Evolutionary conservation across 1,140 invertebrate genomes (phyloP).

Genomic region (Notospermus geniculatus): DNA sequence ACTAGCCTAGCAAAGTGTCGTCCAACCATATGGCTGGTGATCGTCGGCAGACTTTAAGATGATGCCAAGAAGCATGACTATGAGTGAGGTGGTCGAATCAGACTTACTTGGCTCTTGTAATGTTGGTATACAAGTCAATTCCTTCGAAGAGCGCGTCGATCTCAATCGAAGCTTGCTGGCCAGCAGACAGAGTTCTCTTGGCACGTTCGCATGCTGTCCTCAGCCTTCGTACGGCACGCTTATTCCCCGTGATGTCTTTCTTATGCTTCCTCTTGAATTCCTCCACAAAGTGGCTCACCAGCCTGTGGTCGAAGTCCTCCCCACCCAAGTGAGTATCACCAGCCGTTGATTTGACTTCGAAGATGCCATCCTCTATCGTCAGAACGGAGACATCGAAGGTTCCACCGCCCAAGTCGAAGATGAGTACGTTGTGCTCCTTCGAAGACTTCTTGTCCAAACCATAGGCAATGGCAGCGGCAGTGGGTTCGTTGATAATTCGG

Average conservation of each 20-base stretch:
- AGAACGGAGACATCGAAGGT: slow-evolving; percentile 27
- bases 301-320: slow-evolving; percentile 29
- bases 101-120: slow-evolving; percentile 7
- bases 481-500: slow-evolving; percentile 59
- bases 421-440: slow-evolving; percentile 51
- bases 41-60: no score
- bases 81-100: no score
- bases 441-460: slow-evolving; percentile 60
- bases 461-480: slow-evolving; percentile 59
- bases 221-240: slow-evolving; percentile 42
- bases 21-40: no score
- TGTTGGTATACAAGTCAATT: slow-evolving; percentile 20
- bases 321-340: slow-evolving; percentile 52
- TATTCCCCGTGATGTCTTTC: slow-evolving; percentile 30
- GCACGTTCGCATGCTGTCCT: slow-evolving; percentile 52
- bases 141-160: slow-evolving; percentile 27
- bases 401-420: slow-evolving; percentile 81
- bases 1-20: no score
- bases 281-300: slow-evolving; percentile 34
- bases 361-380: slow-evolving; percentile 38
- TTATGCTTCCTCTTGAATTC: slow-evolving; percentile 38
- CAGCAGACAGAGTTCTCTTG: slow-evolving; percentile 36
- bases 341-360: slow-evolving; percentile 75
- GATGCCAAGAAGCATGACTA: no score
- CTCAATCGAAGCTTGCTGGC: slow-evolving; percentile 42